Evolutionary conservation across 2,888 invertebrate genomes (phyloP), one percentile per base, ranked within the genome.

Genomic region (Spatulosminthurus flaviceps): DNA sequence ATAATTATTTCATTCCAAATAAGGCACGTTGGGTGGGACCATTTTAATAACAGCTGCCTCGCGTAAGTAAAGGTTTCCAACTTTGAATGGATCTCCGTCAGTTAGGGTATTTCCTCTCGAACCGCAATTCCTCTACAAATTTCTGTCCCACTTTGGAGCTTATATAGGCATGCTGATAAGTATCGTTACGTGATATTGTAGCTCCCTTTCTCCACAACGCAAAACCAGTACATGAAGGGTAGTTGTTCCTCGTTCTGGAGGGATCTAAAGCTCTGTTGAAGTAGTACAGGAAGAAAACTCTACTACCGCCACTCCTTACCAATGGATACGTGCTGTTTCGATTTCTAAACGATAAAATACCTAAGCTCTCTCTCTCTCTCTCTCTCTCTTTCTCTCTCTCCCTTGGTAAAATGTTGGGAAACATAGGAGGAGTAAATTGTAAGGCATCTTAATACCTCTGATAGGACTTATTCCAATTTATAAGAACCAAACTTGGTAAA

Each of bases 1-100:
- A 76, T 76, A 67, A 76, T 76, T 76, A 76, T 67, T 67, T 76
- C 76, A 69, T 69, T 76, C 67, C 67, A 76, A 76, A 69, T 66
- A 43, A 43, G 67, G 76, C 42, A 76, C 66, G 41, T 76, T 67
- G 67, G 76, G 67, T 76, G 76, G 43, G 41, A 43, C 43, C n/a
- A 41, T 67, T 67, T 64, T 73, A 73, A 73, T 73, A 73, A 73
- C 51, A 73, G 43, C 72, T 70, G 34, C 16, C 72, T 43, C 69
- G 1, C 24, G 4, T n/a, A n/a, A n/a, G n/a, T n/a, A n/a, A n/a
- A n/a, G n/a, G n/a, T n/a, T n/a, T n/a, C n/a, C n/a, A n/a, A n/a
- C n/a, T n/a, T n/a, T n/a, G n/a, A n/a, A n/a, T n/a, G n/a, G n/a
- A n/a, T n/a, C n/a, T n/a, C n/a, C n/a, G n/a, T n/a, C 34, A 34